Conservation (phyloP, 2,113 vertebrate species). For the Hydrolagus affinis region DNA sequence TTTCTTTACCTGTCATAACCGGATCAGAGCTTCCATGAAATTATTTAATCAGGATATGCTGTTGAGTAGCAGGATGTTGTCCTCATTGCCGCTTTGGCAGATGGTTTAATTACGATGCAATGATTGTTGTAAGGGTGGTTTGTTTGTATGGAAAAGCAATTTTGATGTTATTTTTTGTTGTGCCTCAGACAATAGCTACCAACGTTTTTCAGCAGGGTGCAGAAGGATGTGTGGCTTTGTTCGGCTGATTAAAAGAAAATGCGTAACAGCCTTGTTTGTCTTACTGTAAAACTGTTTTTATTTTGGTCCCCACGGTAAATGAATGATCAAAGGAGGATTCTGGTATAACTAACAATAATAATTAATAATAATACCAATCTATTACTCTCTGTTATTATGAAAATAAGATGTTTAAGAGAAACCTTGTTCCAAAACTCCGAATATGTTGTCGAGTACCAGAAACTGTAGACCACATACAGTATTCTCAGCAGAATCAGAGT, state of each 20-base stretch:
- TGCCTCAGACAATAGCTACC: background rate
- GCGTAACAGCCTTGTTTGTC: background rate
- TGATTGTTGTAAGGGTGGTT: background rate
- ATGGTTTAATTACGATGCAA: background rate
- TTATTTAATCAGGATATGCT: conserved; percentile 10
- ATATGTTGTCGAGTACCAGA: too few relatives aligned
- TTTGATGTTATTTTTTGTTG: background rate
- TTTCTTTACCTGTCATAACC: background rate
- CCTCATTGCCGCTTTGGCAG: background rate
- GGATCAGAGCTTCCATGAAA: background rate
- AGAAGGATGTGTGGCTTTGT: background rate
- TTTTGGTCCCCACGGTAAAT: background rate
- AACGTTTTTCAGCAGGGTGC: background rate
- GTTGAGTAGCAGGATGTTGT: conserved; percentile 5
- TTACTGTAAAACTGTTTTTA: conserved; percentile 7
- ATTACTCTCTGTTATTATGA: too few relatives aligned
- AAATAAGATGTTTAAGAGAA: too few relatives aligned
- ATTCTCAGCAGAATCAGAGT: too few relatives aligned
- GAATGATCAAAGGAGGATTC: background rate
- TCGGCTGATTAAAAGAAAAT: background rate
- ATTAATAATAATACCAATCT: too few relatives aligned
- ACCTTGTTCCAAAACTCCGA: too few relatives aligned
- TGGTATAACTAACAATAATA: too few relatives aligned
- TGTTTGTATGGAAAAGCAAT: conserved; percentile 20
- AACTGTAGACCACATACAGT: too few relatives aligned